Evolutionary conservation across 2,797 vertebrate genomes (phyloP).

Genomic region (Streptopelia turtur): DNA sequence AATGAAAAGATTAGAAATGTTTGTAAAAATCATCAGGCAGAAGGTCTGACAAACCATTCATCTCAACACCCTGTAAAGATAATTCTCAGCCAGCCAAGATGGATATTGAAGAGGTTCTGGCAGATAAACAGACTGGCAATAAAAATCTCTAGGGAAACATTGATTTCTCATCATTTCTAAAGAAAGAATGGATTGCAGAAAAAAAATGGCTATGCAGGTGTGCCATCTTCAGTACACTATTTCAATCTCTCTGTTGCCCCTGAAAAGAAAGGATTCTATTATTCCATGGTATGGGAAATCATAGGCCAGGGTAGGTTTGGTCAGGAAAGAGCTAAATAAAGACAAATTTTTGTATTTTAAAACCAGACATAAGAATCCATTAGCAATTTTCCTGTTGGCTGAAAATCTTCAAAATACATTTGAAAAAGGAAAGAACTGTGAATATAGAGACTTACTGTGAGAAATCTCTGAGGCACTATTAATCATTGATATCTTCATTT

Average conservation of each 20-base stretch:
- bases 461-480: not conserved
- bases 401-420: not conserved
- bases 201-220: not conserved
- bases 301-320: not conserved
- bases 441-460: not conserved
- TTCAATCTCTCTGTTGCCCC: not conserved
- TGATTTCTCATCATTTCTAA: slow-evolving; percentile 58
- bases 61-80: slow-evolving; percentile 34
- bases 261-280: not conserved
- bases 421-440: not conserved
- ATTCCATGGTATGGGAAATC: not conserved
- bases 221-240: not conserved
- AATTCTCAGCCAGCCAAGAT: slow-evolving; percentile 34
- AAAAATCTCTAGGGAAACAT: slow-evolving; percentile 51
- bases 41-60: slow-evolving; percentile 48
- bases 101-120: slow-evolving; percentile 51
- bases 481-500: not conserved
- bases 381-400: not conserved
- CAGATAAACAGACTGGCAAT: slow-evolving; percentile 57
- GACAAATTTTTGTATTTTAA: not conserved
- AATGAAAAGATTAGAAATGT: slow-evolving; percentile 13
- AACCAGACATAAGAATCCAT: not conserved
- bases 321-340: not conserved
- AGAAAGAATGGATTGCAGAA: slow-evolving; percentile 41
- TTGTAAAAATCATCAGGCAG: slow-evolving; percentile 15